A percentile compares a stretch with the other conserved stretches of the same genome.
Conservation (phyloP, 64 coral and sea anemone species). For the Montipora sp. region DNA sequence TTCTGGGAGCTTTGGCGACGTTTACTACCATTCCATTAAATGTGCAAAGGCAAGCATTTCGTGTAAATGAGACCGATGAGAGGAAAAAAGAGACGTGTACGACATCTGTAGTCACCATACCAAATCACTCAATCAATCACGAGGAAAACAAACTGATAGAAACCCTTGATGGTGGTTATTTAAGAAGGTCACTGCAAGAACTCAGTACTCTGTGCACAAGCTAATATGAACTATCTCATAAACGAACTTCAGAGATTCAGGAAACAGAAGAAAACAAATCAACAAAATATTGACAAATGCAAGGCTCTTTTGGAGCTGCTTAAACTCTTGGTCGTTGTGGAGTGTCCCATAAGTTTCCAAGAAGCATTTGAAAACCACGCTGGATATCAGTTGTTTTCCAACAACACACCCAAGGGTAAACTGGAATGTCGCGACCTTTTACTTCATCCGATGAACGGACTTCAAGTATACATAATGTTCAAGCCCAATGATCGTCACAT, state of each 20-base stretch:
- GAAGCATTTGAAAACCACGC: slow-evolving; percentile 56
- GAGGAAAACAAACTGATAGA: not conserved
- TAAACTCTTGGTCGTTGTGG: slow-evolving; percentile 40
- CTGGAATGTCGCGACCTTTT: slow-evolving; percentile 60
- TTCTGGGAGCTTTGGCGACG: slow-evolving; percentile 20
- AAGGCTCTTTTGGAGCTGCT: slow-evolving; percentile 46
- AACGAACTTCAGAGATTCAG: slow-evolving; percentile 48
- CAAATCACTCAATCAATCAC: not conserved
- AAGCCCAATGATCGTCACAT: slow-evolving; percentile 28
- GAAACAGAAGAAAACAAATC: slow-evolving; percentile 10
- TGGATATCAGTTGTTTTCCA: not conserved
- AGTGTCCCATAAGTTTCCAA: slow-evolving; percentile 46
- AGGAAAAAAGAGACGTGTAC: not conserved
- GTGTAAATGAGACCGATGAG: slow-evolving; percentile 2
- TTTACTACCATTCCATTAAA: not conserved
- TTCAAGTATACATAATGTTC: slow-evolving; percentile 41
- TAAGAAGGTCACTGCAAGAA: slow-evolving; percentile 14
- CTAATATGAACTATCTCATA: slow-evolving; percentile 50
- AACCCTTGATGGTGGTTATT: slow-evolving; percentile 28
- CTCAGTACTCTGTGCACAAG: not conserved
- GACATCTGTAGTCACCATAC: not conserved
- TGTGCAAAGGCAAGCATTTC: slow-evolving; percentile 1
- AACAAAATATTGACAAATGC: slow-evolving; percentile 36
- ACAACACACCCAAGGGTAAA: no score
- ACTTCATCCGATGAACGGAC: slow-evolving; percentile 36